Percentiles rank a stretch among this genome's conserved stretches.
phyloP scores from a whole-genome alignment of 2,797 vertebrate species.

The Siniperca undulata region DNA sequence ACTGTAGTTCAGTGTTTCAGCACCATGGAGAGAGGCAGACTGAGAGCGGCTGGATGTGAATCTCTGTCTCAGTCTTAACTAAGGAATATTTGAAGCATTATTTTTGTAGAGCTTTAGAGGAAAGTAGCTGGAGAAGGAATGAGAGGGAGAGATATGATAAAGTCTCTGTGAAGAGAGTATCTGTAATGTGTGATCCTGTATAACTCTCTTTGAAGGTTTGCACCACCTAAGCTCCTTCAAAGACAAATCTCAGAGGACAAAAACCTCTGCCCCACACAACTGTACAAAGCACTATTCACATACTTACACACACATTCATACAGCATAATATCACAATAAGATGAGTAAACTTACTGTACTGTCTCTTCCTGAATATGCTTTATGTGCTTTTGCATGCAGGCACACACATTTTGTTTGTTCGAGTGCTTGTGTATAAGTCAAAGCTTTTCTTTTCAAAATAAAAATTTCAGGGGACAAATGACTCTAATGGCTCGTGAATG shows the following conservation, averaged over 20 bases:
- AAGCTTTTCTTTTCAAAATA: slow-evolving; percentile 4
- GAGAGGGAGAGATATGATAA: slow-evolving; percentile 60
- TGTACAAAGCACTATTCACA: slow-evolving; percentile 29
- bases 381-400: neutral
- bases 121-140: slow-evolving; percentile 51
- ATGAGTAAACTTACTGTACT: slow-evolving; percentile 5
- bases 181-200: slow-evolving; percentile 71
- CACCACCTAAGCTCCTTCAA: slow-evolving; percentile 73
- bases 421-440: neutral
- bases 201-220: slow-evolving; percentile 74
- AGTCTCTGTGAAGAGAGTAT: slow-evolving; percentile 72
- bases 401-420: neutral
- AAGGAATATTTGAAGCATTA: slow-evolving; percentile 47
- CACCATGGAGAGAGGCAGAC: slow-evolving; percentile 44
- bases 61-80: slow-evolving; percentile 40
- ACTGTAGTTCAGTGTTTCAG: slow-evolving; percentile 32
- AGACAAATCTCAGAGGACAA: slow-evolving; percentile 62
- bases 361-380: neutral
- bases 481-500: slow-evolving; percentile 23
- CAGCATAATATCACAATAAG: slow-evolving; percentile 8
- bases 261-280: slow-evolving; percentile 60
- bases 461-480: slow-evolving; percentile 16
- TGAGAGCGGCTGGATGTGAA: slow-evolving; percentile 12
- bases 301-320: slow-evolving; percentile 14
- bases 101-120: slow-evolving; percentile 62